Conservation (phyloP, 2,797 vertebrate genomes). For the Gorsachius magnificus region DNA sequence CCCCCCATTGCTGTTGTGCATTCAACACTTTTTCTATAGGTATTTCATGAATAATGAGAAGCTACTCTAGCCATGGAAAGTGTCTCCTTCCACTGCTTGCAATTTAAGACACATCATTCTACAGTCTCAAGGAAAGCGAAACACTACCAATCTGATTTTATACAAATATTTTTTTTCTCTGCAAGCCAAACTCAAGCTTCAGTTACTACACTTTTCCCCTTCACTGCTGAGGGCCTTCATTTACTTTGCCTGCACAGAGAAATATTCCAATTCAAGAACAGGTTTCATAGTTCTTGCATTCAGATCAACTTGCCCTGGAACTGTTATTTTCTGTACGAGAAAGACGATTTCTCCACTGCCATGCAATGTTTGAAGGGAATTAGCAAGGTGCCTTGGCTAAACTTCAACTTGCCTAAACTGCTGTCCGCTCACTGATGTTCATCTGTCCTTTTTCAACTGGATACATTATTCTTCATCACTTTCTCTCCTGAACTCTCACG, state of each 20-base stretch:
- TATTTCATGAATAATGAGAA: slow-evolving; percentile 29
- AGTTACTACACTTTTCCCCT: neutral
- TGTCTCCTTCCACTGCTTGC: neutral
- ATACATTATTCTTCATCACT: neutral
- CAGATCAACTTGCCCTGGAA: neutral
- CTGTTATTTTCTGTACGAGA: neutral
- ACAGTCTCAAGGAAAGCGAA: neutral
- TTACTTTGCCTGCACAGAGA: neutral
- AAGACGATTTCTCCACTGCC: neutral
- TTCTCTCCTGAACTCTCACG: neutral
- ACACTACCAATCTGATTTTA: neutral
- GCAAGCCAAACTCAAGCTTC: neutral
- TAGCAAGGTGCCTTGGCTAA: neutral
- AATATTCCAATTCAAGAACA: neutral
- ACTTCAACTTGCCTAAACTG: neutral
- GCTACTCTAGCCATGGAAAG: neutral
- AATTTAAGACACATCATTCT: neutral
- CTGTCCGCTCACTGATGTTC: neutral
- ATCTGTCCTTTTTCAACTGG: neutral
- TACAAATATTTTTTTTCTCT: neutral
- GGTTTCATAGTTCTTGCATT: neutral
- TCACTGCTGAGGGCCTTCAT: neutral
- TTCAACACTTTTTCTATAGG: neutral
- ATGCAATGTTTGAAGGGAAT: neutral
- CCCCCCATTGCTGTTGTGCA: neutral